phyloP scores from a whole-genome alignment of 2,888 invertebrate species.

The Agriotes lineatus region DNA sequence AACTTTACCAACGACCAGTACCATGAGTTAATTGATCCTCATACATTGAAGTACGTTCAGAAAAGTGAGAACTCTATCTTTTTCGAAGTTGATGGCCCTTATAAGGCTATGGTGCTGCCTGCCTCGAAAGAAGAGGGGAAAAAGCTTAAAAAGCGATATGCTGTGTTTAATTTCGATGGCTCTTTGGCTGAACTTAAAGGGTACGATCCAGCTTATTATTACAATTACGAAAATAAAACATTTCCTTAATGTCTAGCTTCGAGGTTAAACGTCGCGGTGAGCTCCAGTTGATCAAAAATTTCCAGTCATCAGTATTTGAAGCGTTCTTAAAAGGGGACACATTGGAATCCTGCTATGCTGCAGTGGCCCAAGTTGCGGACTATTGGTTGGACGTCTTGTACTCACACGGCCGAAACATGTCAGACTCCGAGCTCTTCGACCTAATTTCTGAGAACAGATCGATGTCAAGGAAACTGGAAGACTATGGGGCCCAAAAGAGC shows the following conservation, averaged over 20 bases:
- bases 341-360: constrained; percentile 91
- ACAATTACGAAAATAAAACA: too few species aligned
- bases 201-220: constrained; percentile 53
- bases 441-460: constrained; percentile 95
- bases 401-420: constrained; percentile 86
- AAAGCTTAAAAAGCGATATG: constrained; percentile 96
- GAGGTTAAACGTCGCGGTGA: constrained; percentile 98
- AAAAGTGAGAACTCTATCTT: constrained; percentile 97
- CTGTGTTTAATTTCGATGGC: constrained; percentile 98
- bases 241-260: too few species aligned
- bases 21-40: constrained; percentile 83
- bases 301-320: constrained; percentile 97
- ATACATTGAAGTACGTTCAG: constrained; percentile 76
- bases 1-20: constrained; percentile 97
- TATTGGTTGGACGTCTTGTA: constrained; percentile 98
- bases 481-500: constrained; percentile 96
- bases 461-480: constrained; percentile 94
- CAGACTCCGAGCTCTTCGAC: constrained; percentile 94
- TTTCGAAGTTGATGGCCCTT: constrained; percentile 99
- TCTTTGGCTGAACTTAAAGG: constrained; percentile 97
- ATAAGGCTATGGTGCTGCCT: constrained; percentile 97
- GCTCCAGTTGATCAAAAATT: constrained; percentile 96
- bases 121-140: constrained; percentile 99
- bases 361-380: constrained; percentile 96
- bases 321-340: constrained; percentile 94